Percentiles rank a stretch among this genome's conserved stretches.
These are phyloP conservation scores for Hemiprocne comata DNA, from an alignment of 2,113 vertebrate genomes.

Conservation along the genomic window DNA sequence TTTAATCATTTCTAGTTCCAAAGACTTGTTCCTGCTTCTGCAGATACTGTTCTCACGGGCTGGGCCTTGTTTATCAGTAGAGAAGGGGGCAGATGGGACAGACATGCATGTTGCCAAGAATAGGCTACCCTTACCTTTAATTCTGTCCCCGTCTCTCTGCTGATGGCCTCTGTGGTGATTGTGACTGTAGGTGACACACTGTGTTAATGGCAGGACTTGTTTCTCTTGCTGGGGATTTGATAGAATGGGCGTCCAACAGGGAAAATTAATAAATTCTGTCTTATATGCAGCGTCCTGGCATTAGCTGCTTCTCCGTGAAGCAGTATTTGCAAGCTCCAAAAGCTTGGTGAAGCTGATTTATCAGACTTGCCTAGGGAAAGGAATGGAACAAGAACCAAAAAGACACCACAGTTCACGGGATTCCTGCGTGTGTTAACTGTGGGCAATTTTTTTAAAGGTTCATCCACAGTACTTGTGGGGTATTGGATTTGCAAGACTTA, in stretches of 20 bases:
- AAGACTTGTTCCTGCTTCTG: constrained; percentile 59
- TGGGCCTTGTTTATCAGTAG: constrained; percentile 24
- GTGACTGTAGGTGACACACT: background rate
- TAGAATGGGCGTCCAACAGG: background rate
- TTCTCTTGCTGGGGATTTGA: background rate
- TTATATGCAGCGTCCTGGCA: background rate
- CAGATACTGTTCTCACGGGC: constrained; percentile 26
- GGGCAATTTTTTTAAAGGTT: background rate
- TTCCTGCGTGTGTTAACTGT: background rate
- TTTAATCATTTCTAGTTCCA: constrained; percentile 66
- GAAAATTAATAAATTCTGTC: background rate
- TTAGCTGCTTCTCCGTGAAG: background rate
- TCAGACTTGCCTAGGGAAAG: background rate
- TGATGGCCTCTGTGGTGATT: constrained; percentile 1
- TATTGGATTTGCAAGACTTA: background rate
- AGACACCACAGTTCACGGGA: background rate
- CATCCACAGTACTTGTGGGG: background rate
- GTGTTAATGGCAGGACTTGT: background rate
- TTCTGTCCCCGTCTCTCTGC: constrained; percentile 2
- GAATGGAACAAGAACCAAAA: constrained; percentile 44
- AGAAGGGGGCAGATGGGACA: background rate
- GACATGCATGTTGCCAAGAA: background rate
- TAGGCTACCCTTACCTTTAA: background rate
- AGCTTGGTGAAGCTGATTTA: background rate
- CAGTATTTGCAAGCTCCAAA: background rate